Conservation (phyloP, 2,113 vertebrate genomes). For the Corythornis madagascariensis region DNA sequence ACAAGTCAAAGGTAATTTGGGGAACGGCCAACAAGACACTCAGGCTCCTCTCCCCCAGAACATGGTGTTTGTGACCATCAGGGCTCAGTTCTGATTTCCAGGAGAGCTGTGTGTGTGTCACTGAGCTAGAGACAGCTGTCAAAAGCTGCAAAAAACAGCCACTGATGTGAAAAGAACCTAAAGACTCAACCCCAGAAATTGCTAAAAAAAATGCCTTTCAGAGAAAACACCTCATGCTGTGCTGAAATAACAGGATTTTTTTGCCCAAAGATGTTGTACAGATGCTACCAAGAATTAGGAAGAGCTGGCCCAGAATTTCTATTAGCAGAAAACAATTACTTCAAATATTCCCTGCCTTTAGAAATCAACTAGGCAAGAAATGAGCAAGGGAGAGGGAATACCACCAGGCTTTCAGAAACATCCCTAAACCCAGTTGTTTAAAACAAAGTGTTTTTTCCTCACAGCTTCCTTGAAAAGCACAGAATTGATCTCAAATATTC, state of each 20-base stretch:
- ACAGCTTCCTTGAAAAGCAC: not conserved
- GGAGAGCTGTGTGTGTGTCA: not conserved
- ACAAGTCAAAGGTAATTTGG: not conserved
- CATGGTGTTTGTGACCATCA: not conserved
- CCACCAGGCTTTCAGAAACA: not conserved
- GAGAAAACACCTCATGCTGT: not conserved
- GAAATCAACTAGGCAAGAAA: slow-evolving; percentile 3
- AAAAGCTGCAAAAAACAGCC: not conserved
- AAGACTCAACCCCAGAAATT: not conserved
- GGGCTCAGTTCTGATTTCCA: not conserved
- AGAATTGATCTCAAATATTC: not conserved
- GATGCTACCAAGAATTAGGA: not conserved
- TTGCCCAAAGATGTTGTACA: not conserved
- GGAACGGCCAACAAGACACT: not conserved
- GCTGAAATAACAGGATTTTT: not conserved
- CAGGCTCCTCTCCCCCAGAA: not conserved
- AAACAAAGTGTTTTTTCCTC: not conserved
- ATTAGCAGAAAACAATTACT: not conserved
- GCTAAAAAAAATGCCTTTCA: not conserved
- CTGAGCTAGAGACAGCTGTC: not conserved
- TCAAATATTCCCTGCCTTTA: not conserved
- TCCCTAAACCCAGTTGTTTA: not conserved
- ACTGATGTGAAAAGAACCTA: not conserved
- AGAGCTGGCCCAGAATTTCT: not conserved
- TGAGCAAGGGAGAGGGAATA: not conserved